phyloP scores from a whole-genome alignment of 1,140 invertebrate genomes.

The Cylas formicarius region DNA sequence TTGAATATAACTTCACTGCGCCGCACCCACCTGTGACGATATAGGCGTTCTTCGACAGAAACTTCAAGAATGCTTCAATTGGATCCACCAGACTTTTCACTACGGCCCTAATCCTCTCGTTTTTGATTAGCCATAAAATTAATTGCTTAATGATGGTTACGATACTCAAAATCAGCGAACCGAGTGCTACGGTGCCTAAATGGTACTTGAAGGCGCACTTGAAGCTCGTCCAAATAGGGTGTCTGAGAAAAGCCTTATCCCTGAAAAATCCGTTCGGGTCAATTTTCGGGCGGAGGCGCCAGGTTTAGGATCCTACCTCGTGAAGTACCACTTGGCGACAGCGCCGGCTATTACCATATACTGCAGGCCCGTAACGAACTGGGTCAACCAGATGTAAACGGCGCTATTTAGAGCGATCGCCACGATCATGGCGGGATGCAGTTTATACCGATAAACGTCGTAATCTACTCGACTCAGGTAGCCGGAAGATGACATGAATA shows the following conservation, averaged over 20 bases:
- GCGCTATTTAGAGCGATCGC: conserved; percentile 43
- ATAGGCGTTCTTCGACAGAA: conserved; percentile 68
- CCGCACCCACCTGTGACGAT: conserved; percentile 62
- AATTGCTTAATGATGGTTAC: conserved; percentile 60
- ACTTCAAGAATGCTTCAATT: conserved; percentile 66
- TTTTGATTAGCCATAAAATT: conserved; percentile 29
- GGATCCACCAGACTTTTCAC: conserved; percentile 59
- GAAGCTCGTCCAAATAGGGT: conserved; percentile 52
- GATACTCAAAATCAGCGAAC: conserved; percentile 65
- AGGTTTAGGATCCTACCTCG: conserved; percentile 49
- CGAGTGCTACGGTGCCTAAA: conserved; percentile 69
- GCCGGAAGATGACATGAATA: conserved; percentile 2
- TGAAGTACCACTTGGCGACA: conserved; percentile 71
- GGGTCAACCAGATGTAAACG: conserved; percentile 62
- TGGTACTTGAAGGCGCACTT: conserved; percentile 59
- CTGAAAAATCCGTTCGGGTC: too few relatives aligned
- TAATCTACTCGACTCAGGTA: neutral
- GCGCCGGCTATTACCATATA: conserved; percentile 70
- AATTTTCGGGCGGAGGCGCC: too few relatives aligned
- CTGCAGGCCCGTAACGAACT: conserved; percentile 71
- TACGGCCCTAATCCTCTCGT: conserved; percentile 12
- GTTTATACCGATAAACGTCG: conserved; percentile 40
- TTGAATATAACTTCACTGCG: too few relatives aligned
- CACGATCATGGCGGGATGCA: conserved; percentile 55
- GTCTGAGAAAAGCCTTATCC: conserved; percentile 54